Evolutionary conservation across 2,888 invertebrate species (phyloP), one percentile per base, ranked within the genome.

Genomic region (Zeuzera pyrina): DNA sequence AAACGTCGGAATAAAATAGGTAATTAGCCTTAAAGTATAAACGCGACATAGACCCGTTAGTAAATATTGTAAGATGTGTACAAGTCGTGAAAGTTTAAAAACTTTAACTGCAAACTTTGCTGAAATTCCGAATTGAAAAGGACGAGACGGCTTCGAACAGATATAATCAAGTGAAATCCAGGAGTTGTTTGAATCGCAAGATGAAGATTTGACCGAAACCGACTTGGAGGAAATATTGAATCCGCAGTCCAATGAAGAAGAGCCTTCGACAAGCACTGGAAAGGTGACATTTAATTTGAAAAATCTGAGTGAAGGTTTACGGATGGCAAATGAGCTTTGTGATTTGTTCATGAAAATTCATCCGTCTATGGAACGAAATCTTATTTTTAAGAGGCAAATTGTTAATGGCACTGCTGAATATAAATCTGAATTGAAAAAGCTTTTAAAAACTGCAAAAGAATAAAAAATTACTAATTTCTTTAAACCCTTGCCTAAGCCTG

Each of bases 171-270:
- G n/a, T n/a, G n/a, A n/a, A n/a, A n/a, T n/a, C n/a, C 46, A 42
- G 31, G 36, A 47, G 27, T 45, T 50, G 25, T 38, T 47, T 32
- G 42, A 45, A 40, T 40, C 38, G 35, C 39, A 42, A 38, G 40
- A 45, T 43, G 49, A 46, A 35, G 42, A 49, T 31, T 57, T 47
- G 43, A 45, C 47, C 42, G 43, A 52, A 52, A 51, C 45, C 33
- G 47, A 49, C 43, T 48, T 48, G 39, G 45, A 50, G 44, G 42
- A 47, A 50, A 45, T 43, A 36, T 40, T 42, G 39, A 41, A 41
- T 40, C 30, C 39, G 30, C 38, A 42, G 23, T 30, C 38, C 42
- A 39, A 37, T 44, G 36, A 43, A 19, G 19, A 19, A 19, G 19
- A 19, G 19, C 5, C 19, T 19, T 19, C 19, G 7, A 31, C 35